Conservation (phyloP, 2,113 vertebrate species). For the Triplophysa siluroides region DNA sequence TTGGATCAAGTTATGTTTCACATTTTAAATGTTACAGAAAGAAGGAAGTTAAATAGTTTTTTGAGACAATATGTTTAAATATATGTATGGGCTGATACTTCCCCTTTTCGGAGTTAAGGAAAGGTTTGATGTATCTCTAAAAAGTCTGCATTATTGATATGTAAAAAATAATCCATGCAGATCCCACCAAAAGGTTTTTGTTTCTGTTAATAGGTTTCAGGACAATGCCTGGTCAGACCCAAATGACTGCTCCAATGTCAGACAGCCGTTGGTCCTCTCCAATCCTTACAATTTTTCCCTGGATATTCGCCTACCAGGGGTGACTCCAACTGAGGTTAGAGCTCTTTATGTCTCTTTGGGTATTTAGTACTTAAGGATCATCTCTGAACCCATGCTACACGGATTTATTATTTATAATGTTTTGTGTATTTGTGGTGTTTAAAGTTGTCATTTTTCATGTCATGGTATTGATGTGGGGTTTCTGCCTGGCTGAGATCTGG, state of each 20-base stretch:
- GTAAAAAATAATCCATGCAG: too few relatives aligned
- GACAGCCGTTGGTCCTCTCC: slow-evolving; percentile 69
- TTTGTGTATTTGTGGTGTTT: not conserved
- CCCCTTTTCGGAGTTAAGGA: too few relatives aligned
- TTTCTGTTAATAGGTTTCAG: slow-evolving; percentile 75
- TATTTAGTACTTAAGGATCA: not conserved
- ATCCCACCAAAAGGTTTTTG: not conserved
- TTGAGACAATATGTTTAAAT: too few relatives aligned
- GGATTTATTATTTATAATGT: not conserved
- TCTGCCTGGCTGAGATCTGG: not conserved
- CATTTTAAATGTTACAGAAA: too few relatives aligned
- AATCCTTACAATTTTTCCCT: slow-evolving; percentile 85
- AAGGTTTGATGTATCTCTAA: too few relatives aligned
- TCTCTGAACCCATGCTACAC: not conserved
- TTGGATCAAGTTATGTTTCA: too few relatives aligned
- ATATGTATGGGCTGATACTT: too few relatives aligned
- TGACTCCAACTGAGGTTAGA: slow-evolving; percentile 84
- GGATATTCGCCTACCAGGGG: slow-evolving; percentile 90
- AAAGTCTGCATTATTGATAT: too few relatives aligned
- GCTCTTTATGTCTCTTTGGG: not conserved
- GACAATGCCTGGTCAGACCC: slow-evolving; percentile 73
- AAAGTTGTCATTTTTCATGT: not conserved
- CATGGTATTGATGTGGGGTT: not conserved
- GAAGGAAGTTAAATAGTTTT: too few relatives aligned
- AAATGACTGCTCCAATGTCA: slow-evolving; percentile 78